Base-by-base conservation (phyloP, 35 echinoderm and acorn worm species). In the Ptychodera flava region DNA sequence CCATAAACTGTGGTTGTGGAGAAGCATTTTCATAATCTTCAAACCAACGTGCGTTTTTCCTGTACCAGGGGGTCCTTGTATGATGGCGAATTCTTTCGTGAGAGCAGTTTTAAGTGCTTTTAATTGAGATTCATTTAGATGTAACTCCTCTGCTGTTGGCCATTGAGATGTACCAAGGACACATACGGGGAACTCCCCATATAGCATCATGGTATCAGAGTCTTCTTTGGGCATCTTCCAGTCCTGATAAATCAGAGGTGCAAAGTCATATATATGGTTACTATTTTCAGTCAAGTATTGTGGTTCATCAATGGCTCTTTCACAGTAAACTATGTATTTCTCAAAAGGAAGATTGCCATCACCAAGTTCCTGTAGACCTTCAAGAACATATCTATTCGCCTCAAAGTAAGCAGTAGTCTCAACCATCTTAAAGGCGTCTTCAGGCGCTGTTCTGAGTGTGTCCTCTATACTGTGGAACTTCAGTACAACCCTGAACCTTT, bases 21-120 rank as follows among this genome's bases (percentile, higher is more conserved):
- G 86, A 37, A 99, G 80, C 31, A 90, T 88, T 31, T 92, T 87
- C 1, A 97, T 89, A 29, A 97, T 91, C 36, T 91, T 93, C 10
- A 97, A 84, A 33, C 95, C 95, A 87, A 97, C 81, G 36, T 93
- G 93, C 0, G 95, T 97, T 82, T 97, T 97, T 22, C 92, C 95
- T 28, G 96, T 99, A 78, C 96, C 96, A 27, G 96, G 95, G n/a
- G 95, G 95, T 15, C 95, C 95, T 87, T 97, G 95, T 33, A 97
- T 94, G 31, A 97, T 35, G 29, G 89, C 88, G 0, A 97, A 36
- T 35, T 94, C 89, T n/a, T 87, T 89, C 1, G 89, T 91, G 1
- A 97, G 82, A 30, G 95, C 95, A 31, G 91, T 75, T 35, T 97
- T 85, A 12, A 87, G 78, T 35, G 95, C 95, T 33, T 38, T 78